A percentile compares a stretch with the other conserved stretches of the same genome.
These are phyloP conservation scores for Magallana nippona DNA, from an alignment of 2,888 invertebrate species.

Conservation along the genomic window DNA sequence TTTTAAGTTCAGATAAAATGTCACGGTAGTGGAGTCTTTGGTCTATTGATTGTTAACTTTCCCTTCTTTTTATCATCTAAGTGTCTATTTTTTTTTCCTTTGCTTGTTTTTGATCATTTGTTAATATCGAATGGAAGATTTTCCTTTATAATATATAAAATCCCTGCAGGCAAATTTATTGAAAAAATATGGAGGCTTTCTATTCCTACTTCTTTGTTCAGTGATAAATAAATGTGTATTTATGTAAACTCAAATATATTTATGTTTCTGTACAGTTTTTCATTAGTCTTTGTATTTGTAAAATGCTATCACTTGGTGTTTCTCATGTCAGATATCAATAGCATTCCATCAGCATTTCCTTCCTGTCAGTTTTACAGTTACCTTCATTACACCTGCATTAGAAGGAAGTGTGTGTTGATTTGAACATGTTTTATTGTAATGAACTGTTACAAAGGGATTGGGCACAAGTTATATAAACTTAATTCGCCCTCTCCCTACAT, in stretches of 20 bases:
- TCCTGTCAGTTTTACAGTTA: neutral
- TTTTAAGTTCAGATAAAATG: neutral
- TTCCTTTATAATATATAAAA: neutral
- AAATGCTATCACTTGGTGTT: constrained; percentile 9
- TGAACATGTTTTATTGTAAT: no score
- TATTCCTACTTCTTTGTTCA: neutral
- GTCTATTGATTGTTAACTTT: constrained; percentile 3
- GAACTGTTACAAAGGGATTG: no score
- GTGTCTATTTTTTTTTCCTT: neutral
- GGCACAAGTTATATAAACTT: no score
- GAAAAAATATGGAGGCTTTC: neutral
- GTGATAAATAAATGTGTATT: neutral
- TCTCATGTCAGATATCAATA: neutral
- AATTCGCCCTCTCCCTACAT: no score
- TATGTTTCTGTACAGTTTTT: constrained; percentile 25
- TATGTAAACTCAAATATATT: constrained; percentile 11
- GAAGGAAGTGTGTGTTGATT: neutral
- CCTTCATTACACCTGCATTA: neutral
- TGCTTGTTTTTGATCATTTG: neutral
- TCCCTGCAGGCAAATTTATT: neutral
- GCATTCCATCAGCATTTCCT: constrained; percentile 12
- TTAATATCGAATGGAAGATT: neutral
- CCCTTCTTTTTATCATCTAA: neutral
- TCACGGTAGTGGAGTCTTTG: constrained; percentile 15
- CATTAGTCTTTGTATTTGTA: constrained; percentile 9